These are phyloP conservation scores for Apeltes quadracus DNA, from an alignment of 2,113 vertebrate genomes.

Conservation along the genomic window DNA sequence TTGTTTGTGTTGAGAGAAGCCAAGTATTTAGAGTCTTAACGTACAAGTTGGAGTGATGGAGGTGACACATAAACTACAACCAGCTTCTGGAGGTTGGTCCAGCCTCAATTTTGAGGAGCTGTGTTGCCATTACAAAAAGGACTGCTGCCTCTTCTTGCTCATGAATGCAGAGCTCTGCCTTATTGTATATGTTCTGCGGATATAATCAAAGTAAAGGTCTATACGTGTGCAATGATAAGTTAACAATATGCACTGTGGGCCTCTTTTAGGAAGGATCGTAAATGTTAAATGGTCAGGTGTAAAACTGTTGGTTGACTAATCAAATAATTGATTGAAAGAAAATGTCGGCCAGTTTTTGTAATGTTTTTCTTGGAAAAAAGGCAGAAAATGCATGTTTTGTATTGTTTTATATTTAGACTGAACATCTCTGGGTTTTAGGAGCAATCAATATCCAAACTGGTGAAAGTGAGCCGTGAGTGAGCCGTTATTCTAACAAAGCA, in stretches of 20 bases:
- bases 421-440: background rate
- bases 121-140: background rate
- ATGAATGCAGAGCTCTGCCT: conserved; percentile 6
- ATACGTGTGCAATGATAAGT: background rate
- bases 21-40: too few relatives aligned
- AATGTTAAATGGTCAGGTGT: background rate
- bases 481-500: background rate
- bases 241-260: background rate
- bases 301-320: too few relatives aligned
- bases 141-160: background rate
- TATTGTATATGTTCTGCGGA: background rate
- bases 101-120: background rate
- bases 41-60: background rate
- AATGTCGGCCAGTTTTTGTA: too few relatives aligned
- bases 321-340: too few relatives aligned
- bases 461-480: background rate
- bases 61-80: background rate
- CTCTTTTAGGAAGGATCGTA: background rate
- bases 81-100: background rate
- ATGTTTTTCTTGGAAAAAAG: too few relatives aligned
- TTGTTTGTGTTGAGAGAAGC: background rate
- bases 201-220: background rate
- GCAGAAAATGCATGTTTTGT: background rate
- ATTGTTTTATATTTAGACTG: too few relatives aligned
- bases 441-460: background rate